phyloP scores from a whole-genome alignment of 1,140 invertebrate species.

The Drosophila miranda region DNA sequence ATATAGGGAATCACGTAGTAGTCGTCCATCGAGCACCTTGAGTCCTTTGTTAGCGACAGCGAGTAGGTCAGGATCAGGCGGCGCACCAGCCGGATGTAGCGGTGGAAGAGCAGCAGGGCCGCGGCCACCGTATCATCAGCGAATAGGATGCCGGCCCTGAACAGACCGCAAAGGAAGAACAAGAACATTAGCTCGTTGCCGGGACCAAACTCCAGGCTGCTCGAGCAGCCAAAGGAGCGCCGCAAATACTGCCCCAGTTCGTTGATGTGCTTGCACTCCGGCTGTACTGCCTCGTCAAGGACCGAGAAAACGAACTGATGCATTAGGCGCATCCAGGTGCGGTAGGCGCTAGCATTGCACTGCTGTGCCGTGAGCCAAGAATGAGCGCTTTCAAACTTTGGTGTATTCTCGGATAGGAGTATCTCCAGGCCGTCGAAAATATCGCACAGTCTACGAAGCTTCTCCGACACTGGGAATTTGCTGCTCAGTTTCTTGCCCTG shows the following conservation, averaged over 20 bases:
- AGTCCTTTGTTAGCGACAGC: not conserved
- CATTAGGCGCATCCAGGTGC: conserved; percentile 39
- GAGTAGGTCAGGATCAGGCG: conserved; percentile 26
- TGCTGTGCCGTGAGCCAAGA: not conserved
- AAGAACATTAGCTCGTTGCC: conserved; percentile 62
- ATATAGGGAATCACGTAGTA: conserved; percentile 48
- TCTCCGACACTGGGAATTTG: conserved; percentile 8
- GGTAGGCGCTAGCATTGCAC: conserved; percentile 19
- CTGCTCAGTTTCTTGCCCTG: conserved; percentile 5
- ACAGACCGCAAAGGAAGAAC: conserved; percentile 50
- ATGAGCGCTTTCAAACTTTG: not conserved
- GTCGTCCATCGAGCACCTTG: conserved; percentile 29
- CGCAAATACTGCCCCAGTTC: conserved; percentile 57
- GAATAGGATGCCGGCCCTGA: conserved; percentile 33
- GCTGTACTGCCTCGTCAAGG: conserved; percentile 24
- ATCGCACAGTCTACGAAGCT: not conserved
- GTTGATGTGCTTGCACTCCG: conserved; percentile 44
- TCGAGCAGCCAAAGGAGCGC: conserved; percentile 1
- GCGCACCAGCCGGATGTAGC: conserved; percentile 44
- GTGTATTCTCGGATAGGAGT: conserved; percentile 16
- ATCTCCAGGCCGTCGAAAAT: conserved; percentile 28
- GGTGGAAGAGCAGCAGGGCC: conserved; percentile 42
- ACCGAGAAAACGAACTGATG: conserved; percentile 29
- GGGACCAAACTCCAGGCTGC: not conserved
- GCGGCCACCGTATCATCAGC: conserved; percentile 49